Conservation (phyloP, 2,888 invertebrate genomes). For the Athrips mouffetella region DNA sequence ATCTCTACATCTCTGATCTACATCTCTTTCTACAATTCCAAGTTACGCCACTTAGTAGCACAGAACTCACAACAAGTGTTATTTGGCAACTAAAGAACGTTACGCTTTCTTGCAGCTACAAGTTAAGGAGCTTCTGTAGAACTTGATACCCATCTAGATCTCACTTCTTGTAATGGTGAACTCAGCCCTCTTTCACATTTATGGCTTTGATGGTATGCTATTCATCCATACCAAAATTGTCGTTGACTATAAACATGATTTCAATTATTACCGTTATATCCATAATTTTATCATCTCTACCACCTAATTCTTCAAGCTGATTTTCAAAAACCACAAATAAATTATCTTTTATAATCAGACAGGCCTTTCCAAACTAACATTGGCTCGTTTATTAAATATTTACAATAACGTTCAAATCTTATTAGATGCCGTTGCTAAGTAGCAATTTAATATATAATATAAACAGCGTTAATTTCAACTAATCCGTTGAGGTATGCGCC, state of each 20-base stretch:
- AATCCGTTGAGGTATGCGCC: conserved; percentile 46
- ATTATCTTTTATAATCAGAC: conserved; percentile 9
- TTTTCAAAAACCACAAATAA: conserved; percentile 3
- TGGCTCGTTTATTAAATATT: conserved; percentile 31
- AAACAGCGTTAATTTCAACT: conserved; percentile 58
- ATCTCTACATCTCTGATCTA: neutral
- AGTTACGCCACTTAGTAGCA: too few relatives aligned
- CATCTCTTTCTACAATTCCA: too few relatives aligned
- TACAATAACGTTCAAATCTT: conserved; percentile 31
- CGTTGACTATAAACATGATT: neutral
- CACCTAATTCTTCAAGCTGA: neutral
- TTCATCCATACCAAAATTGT: too few relatives aligned
- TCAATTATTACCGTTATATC: neutral
- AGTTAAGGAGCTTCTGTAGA: too few relatives aligned
- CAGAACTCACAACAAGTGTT: too few relatives aligned
- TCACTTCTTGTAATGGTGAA: too few relatives aligned
- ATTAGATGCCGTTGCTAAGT: conserved; percentile 44
- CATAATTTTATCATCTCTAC: neutral
- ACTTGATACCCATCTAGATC: too few relatives aligned
- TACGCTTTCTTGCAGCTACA: too few relatives aligned
- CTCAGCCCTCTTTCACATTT: too few relatives aligned
- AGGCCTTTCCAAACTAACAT: conserved; percentile 5
- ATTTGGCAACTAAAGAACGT: too few relatives aligned
- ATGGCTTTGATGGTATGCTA: too few relatives aligned
- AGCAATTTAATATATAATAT: conserved; percentile 48